These are phyloP conservation scores for Nothocercus julius DNA, from an alignment of 2,113 vertebrate genomes.

Conservation along the genomic window DNA sequence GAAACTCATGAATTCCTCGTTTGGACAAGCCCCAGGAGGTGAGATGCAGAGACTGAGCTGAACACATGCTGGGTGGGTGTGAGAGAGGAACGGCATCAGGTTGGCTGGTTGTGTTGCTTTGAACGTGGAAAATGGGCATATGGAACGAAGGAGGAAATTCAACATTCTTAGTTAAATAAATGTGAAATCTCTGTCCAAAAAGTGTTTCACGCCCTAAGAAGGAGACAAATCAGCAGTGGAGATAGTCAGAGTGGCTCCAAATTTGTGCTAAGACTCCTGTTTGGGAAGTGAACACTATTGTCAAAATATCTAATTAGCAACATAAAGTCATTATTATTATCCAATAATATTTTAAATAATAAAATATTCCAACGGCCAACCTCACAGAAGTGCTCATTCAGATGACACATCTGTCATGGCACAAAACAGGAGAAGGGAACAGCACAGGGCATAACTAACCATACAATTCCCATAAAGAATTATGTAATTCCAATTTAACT, in stretches of 20 bases:
- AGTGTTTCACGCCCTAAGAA: rapidly evolving
- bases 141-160: not conserved
- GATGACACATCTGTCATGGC: not conserved
- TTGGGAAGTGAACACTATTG: not conserved
- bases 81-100: not conserved
- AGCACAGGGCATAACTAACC: not conserved
- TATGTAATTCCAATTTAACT: slow-evolving; percentile 50
- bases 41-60: not conserved
- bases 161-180: not conserved
- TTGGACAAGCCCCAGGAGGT: not conserved
- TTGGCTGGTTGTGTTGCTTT: rapidly evolving
- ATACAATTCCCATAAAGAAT: slow-evolving; percentile 23
- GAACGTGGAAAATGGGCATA: not conserved
- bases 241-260: not conserved
- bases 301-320: not conserved
- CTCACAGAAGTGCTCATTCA: not conserved
- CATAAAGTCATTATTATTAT: not conserved
- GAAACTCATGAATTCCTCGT: not conserved
- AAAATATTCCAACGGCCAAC: slow-evolving; percentile 2
- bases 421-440: not conserved
- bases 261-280: not conserved
- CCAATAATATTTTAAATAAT: not conserved
- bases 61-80: rapidly evolving
- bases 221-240: rapidly evolving
- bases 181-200: not conserved